phyloP scores from a whole-genome alignment of 2,113 vertebrate species.

The Cottus gobio region DNA sequence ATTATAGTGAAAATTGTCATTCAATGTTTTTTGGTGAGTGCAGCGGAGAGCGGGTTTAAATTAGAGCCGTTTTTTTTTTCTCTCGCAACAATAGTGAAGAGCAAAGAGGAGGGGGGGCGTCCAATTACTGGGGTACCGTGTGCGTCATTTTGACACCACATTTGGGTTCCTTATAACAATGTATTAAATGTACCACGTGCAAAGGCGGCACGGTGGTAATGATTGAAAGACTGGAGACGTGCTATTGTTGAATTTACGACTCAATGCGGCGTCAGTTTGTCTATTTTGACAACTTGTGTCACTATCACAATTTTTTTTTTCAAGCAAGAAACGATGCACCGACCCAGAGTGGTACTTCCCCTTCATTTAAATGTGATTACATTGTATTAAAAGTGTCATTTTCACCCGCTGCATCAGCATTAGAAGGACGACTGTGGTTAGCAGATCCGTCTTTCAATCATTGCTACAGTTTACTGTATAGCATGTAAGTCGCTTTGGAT shows the following conservation, averaged over 20 bases:
- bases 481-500: too few species aligned
- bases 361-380: not conserved
- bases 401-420: not conserved
- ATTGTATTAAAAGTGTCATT: not conserved
- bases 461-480: too few species aligned
- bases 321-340: constrained; percentile 4
- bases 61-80: constrained; percentile 73
- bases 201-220: constrained; percentile 44
- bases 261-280: constrained; percentile 35
- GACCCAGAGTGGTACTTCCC: not conserved
- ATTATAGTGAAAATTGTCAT: constrained; percentile 68
- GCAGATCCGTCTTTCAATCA: too few species aligned
- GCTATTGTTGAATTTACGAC: constrained; percentile 24
- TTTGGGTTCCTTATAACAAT: constrained; percentile 55
- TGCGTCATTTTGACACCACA: constrained; percentile 67
- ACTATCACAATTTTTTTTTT: too few species aligned
- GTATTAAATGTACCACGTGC: constrained; percentile 51
- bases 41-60: constrained; percentile 65
- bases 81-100: constrained; percentile 65
- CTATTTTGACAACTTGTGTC: constrained; percentile 45
- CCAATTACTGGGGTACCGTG: constrained; percentile 74
- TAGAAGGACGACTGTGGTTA: too few species aligned
- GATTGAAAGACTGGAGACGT: constrained; percentile 36
- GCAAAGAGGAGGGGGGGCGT: constrained; percentile 10
- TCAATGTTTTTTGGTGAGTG: constrained; percentile 65